These are phyloP conservation scores for Sitobion miscanthi DNA, from an alignment of 1,140 invertebrate species.

Conservation along the genomic window DNA sequence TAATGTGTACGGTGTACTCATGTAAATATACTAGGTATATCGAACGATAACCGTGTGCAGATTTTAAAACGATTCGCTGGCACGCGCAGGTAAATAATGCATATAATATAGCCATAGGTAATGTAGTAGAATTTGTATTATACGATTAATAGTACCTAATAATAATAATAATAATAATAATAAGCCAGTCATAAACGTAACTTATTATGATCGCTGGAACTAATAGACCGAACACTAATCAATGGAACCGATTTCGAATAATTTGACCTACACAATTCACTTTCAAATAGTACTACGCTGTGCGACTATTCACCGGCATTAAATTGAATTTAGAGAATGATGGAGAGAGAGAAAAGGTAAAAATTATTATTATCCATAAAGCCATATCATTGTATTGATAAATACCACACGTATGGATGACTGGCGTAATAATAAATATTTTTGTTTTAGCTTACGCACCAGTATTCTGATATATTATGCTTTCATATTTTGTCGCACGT, in stretches of 20 bases:
- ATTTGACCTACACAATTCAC: conserved; percentile 54
- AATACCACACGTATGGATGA: neutral
- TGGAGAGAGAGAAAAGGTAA: conserved; percentile 22
- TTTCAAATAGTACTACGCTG: conserved; percentile 39
- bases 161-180: conserved; percentile 19
- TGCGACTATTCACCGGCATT: neutral
- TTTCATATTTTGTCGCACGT: neutral
- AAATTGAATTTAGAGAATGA: conserved; percentile 10
- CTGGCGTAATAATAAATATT: conserved; percentile 31
- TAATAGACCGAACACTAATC: conserved; percentile 41
- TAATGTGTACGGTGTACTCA: neutral
- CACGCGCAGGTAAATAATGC: neutral
- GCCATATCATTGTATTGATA: conserved; percentile 20
- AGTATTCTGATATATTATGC: neutral
- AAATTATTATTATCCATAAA: conserved; percentile 27
- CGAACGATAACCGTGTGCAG: neutral
- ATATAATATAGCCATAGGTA: neutral
- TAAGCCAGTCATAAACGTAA: conserved; percentile 24
- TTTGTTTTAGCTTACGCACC: neutral
- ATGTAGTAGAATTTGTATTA: neutral
- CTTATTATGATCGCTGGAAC: conserved; percentile 46
- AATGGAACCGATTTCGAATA: conserved; percentile 51
- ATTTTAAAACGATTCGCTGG: neutral
- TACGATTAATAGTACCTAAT: neutral
- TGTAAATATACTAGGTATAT: neutral